Conservation (phyloP, 1,140 invertebrate genomes). For the Drosophila ogumai region DNA sequence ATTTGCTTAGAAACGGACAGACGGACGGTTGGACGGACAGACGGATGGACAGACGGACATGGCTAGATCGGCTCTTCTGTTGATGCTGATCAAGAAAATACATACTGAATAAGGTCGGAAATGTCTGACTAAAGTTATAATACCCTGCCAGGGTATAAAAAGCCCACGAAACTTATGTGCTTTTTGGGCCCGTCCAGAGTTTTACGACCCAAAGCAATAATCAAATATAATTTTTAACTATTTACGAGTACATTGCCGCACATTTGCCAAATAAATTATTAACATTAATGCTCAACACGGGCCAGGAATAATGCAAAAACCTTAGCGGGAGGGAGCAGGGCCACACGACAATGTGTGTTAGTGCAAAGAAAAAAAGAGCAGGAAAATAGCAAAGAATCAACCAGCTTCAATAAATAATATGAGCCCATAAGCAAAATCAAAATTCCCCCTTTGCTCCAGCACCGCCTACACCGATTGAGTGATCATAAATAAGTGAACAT, state of each 20-base stretch:
- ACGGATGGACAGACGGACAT: no score
- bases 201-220: conserved; percentile 48
- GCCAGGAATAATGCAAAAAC: conserved; percentile 29
- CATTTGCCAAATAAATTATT: conserved; percentile 74
- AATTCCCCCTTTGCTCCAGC: background rate
- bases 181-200: background rate
- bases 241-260: conserved; percentile 69
- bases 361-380: conserved; percentile 40
- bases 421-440: conserved; percentile 60
- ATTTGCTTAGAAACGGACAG: no score
- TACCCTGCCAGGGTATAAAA: conserved; percentile 1
- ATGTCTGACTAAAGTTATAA: no score
- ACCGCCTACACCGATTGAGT: conserved; percentile 57
- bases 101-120: no score
- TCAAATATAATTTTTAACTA: conserved; percentile 82
- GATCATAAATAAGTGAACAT: conserved; percentile 75
- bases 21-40: no score
- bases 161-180: conserved; percentile 6
- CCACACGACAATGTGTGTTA: conserved; percentile 31
- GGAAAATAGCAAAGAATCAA: conserved; percentile 12
- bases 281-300: conserved; percentile 69
- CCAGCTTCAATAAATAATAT: conserved; percentile 63
- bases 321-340: conserved; percentile 32
- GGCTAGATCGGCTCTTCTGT: no score
- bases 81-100: no score